These are phyloP conservation scores for Synanthedon tipuliformis DNA, from an alignment of 2,888 invertebrate species.

Conservation along the genomic window DNA sequence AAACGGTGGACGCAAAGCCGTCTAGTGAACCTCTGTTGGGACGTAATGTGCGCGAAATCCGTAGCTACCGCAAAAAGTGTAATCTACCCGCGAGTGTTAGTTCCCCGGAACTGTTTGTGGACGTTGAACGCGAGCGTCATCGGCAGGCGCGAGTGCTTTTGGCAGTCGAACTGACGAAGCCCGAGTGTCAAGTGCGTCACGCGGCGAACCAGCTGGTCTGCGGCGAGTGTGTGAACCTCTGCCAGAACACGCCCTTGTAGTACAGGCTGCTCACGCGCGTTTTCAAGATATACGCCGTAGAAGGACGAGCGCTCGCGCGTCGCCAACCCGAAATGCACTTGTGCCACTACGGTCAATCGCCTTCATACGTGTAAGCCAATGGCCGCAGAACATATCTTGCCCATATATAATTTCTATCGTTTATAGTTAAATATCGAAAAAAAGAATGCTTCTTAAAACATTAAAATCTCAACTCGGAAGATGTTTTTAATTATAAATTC, in stretches of 20 bases:
- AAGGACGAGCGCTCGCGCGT: conserved; percentile 23
- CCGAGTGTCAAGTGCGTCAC: conserved; percentile 26
- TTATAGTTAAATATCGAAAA: too few species aligned
- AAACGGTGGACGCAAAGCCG: conserved; percentile 28
- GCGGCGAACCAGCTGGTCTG: conserved; percentile 28
- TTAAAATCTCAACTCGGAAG: too few species aligned
- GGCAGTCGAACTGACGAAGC: conserved; percentile 45
- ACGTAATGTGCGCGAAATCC: conserved; percentile 20
- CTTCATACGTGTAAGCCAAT: conserved; percentile 22
- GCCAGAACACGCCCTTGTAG: conserved; percentile 49
- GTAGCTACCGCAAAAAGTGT: conserved; percentile 13
- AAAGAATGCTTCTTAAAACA: too few species aligned
- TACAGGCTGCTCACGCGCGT: conserved; percentile 63
- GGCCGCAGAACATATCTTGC: conserved; percentile 23
- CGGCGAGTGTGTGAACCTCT: conserved; percentile 31
- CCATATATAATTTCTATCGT: conserved; percentile 7
- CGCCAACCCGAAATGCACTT: conserved; percentile 13
- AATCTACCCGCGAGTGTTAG: conserved; percentile 47
- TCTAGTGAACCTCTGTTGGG: conserved; percentile 58
- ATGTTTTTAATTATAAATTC: too few species aligned
- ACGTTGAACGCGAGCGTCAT: conserved; percentile 11
- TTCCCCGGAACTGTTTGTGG: conserved; percentile 46
- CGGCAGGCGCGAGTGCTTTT: conserved; percentile 44
- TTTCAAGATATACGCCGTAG: conserved; percentile 58
- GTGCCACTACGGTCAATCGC: conserved; percentile 15